A percentile compares a stretch with the other conserved stretches of the same genome.
phyloP scores from a whole-genome alignment of 2,113 vertebrate species.

The Chloropsis cyanopogon region DNA sequence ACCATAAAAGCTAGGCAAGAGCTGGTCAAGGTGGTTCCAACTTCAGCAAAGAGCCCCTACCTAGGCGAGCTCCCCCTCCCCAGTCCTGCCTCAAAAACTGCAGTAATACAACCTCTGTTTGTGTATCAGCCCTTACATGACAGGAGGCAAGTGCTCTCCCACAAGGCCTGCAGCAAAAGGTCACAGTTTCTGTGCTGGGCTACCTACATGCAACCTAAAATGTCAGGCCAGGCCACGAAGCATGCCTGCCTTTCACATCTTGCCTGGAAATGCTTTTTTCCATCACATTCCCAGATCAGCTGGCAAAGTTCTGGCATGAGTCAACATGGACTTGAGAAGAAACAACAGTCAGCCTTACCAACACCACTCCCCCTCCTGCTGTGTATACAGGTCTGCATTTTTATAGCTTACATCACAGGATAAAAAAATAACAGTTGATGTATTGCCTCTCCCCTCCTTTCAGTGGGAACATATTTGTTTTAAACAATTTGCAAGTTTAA shows the following conservation, averaged over 20 bases:
- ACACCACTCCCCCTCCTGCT: background rate
- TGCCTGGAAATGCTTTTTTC: background rate
- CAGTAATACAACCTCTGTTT: background rate
- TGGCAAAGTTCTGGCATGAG: background rate
- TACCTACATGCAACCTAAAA: rapidly evolving
- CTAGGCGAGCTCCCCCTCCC: rapidly evolving
- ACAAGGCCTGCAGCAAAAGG: background rate
- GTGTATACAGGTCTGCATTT: background rate
- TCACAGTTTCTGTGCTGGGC: background rate
- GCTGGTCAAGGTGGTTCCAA: background rate
- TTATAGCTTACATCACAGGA: background rate
- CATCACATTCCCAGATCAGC: background rate
- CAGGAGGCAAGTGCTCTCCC: background rate
- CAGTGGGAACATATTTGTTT: background rate
- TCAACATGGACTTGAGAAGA: background rate
- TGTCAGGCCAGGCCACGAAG: background rate
- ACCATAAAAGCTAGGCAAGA: background rate
- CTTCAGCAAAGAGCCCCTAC: background rate
- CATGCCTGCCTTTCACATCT: background rate
- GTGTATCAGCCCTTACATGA: background rate
- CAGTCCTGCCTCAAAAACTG: background rate
- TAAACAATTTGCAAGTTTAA: background rate
- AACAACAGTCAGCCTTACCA: background rate
- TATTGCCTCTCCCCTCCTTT: background rate
- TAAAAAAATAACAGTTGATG: background rate